Evolutionary conservation across 2,888 invertebrate species (phyloP), one percentile per base, ranked within the genome.

Genomic region (Andrena dorsata): DNA sequence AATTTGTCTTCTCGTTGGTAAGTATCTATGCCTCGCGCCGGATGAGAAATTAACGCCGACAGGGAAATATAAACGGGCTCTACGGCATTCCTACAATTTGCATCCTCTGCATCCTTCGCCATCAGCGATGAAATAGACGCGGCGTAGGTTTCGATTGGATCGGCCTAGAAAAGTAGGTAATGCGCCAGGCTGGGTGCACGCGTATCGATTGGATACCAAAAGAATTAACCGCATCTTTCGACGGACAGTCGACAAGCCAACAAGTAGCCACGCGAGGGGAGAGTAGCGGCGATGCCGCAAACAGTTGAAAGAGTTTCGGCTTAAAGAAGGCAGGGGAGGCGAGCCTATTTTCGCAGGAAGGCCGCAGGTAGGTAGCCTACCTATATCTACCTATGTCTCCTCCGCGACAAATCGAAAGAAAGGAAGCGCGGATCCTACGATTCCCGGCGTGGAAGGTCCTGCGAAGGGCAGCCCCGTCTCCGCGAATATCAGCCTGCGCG

Each of bases 401-500:
- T 53, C 65, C 41, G 66, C 71, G 82, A 82, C 80, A 80, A 82
- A 82, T 82, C 66, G 71, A 82, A 80, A 71, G 60, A 30, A 66
- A 82, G 53, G 65, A 74, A 32, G 66, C 64, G 60, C 10, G 53
- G 74, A 79, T 77, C 79, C 79, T 81, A 30, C 60, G 65, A 79
- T 79, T 68, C 78, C 78, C 20, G 32, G 64, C 70, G 56, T 26
- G 77, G 81, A 82, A 80, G 81, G 81, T 83, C 82, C 79, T 77
- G 83, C 76, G 84, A 81, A 78, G 80, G 78, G 83, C 78, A 56
- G 64, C 64, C 66, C 28, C 73, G 58, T 82, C 81, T 63, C 80
- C 81, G 1, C 71, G 77, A 23, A 76, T 81, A 71, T 82, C 87
- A 84, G 80, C 86, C 87, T 82, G 78, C 74, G 41, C 28, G 49